Evolutionary conservation across 2,113 vertebrate species (phyloP).

Genomic region (Phoenicopterus ruber): DNA sequence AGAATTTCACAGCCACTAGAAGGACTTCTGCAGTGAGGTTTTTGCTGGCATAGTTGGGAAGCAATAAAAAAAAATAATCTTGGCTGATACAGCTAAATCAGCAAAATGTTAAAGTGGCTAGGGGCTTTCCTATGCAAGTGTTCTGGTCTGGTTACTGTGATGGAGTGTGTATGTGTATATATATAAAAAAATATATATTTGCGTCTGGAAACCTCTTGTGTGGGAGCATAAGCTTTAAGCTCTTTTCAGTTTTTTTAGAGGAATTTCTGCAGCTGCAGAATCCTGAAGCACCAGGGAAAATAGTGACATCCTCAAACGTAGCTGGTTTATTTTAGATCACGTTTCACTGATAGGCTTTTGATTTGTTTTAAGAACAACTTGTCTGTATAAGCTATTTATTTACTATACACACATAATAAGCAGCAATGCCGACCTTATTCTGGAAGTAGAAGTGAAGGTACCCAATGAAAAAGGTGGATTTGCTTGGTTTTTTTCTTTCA

Average conservation of each 20-base stretch:
- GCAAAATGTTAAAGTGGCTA: neutral
- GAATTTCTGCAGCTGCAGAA: constrained; percentile 13
- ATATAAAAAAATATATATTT: neutral
- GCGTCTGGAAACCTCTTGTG: neutral
- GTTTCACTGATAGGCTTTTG: neutral
- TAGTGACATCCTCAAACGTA: neutral
- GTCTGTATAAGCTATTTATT: constrained; percentile 5
- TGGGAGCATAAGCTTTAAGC: neutral
- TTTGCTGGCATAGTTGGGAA: neutral
- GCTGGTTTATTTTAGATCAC: neutral
- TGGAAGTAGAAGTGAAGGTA: neutral
- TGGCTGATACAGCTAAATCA: neutral
- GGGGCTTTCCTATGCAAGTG: neutral
- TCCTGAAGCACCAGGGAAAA: neutral
- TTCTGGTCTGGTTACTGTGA: neutral
- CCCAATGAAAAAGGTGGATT: neutral
- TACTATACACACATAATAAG: neutral
- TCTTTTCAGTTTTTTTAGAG: neutral
- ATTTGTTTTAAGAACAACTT: constrained; percentile 17
- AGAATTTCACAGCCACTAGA: neutral
- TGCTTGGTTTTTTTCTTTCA: neutral
- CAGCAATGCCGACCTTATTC: accelerated
- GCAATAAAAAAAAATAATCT: neutral
- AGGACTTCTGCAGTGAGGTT: neutral
- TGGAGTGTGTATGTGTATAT: neutral